These are phyloP conservation scores for Steinernema carpocapsae DNA, from an alignment of 2,888 invertebrate species.

Conservation along the genomic window DNA sequence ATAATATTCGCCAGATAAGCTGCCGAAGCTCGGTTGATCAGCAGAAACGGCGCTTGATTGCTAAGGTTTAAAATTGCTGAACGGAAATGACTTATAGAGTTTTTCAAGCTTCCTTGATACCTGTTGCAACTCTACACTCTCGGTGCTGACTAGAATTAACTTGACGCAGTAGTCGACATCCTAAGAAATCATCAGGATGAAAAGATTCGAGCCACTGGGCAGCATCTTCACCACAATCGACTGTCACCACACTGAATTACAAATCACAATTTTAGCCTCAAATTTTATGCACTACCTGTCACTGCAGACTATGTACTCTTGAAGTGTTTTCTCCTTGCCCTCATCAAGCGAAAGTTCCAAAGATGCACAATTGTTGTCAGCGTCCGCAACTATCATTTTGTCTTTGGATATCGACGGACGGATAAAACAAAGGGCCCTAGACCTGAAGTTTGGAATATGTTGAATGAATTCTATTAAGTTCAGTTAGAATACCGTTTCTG, in stretches of 20 bases:
- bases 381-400: neutral
- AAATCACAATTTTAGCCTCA: neutral
- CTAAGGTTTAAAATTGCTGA: slow-evolving; percentile 72
- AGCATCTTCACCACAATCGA: slow-evolving; percentile 83
- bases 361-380: neutral
- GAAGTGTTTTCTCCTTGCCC: neutral
- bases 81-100: neutral
- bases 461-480: too few relatives aligned
- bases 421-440: slow-evolving; percentile 77
- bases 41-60: slow-evolving; percentile 84
- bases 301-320: slow-evolving; percentile 11
- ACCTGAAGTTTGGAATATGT: slow-evolving; percentile 55
- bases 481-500: slow-evolving; percentile 77
- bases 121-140: slow-evolving; percentile 11
- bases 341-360: neutral
- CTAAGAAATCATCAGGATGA: slow-evolving; percentile 71
- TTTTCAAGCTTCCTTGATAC: neutral
- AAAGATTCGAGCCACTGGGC: slow-evolving; percentile 82
- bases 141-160: neutral
- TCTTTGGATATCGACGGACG: slow-evolving; percentile 33
- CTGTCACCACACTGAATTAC: slow-evolving; percentile 75
- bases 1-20: slow-evolving; percentile 73
- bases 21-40: slow-evolving; percentile 82
- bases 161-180: neutral
- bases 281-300: neutral